Evolutionary conservation across 2,797 vertebrate genomes (phyloP).

Genomic region (Xenentodon cancila): DNA sequence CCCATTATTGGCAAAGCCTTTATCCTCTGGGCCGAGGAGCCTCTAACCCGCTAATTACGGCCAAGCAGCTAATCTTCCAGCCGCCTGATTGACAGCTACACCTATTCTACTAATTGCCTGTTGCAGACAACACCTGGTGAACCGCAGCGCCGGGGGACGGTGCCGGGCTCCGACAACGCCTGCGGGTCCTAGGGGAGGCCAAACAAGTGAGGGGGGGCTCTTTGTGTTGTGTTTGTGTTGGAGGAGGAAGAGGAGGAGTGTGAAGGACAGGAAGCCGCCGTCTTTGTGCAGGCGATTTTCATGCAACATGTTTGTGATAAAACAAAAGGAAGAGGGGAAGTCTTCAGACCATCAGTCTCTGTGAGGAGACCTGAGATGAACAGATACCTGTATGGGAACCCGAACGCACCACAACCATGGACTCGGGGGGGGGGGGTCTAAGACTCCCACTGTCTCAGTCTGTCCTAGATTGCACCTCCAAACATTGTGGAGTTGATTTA

Average conservation of each 20-base stretch:
- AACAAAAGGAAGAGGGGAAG: background rate
- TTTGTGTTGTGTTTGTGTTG: conserved; percentile 46
- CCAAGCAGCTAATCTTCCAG: conserved; percentile 86
- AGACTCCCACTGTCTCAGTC: no score
- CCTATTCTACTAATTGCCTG: conserved; percentile 89
- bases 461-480: no score
- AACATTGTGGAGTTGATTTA: no score
- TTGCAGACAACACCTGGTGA: conserved; percentile 89
- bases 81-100: conserved; percentile 86
- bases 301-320: conserved; percentile 12
- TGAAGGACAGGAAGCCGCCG: conserved; percentile 10
- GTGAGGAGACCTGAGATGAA: no score
- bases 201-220: conserved; percentile 59
- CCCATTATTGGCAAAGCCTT: conserved; percentile 88
- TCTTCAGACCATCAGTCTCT: no score
- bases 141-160: conserved; percentile 78
- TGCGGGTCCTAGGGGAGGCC: conserved; percentile 76
- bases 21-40: conserved; percentile 85
- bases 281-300: conserved; percentile 2
- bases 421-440: no score
- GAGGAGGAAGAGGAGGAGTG: conserved; percentile 22
- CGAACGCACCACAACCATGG: no score
- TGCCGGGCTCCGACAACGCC: conserved; percentile 76
- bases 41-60: conserved; percentile 88
- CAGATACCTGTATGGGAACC: no score